Evolutionary conservation across 2,113 vertebrate species (phyloP).

Genomic region (Laterallus jamaicensis): DNA sequence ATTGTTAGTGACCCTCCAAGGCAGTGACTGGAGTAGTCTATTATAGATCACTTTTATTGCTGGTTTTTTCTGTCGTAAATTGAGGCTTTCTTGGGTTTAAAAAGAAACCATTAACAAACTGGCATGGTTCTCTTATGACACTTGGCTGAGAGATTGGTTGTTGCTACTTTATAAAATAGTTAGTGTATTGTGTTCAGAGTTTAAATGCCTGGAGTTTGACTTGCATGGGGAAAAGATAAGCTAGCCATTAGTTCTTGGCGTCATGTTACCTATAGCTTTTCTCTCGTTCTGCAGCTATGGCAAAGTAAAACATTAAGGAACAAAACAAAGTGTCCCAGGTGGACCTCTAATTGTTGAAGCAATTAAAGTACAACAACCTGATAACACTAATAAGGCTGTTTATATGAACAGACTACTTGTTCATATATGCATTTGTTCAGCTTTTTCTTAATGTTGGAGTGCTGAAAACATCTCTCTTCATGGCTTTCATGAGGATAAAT

Average conservation of each 20-base stretch:
- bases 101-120: background rate
- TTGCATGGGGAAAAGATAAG: background rate
- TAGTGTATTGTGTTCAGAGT: background rate
- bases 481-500: background rate
- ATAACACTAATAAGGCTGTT: background rate
- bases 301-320: background rate
- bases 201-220: background rate
- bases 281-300: constrained; percentile 14
- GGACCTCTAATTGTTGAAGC: constrained; percentile 17
- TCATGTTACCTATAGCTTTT: background rate
- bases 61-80: background rate
- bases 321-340: constrained; percentile 18
- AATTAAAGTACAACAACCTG: constrained; percentile 15
- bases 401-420: background rate
- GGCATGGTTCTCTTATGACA: background rate
- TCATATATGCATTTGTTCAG: background rate
- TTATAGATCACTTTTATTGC: background rate
- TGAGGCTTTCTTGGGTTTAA: background rate
- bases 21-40: background rate
- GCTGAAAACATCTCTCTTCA: background rate
- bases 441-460: background rate
- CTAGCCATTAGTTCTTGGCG: background rate
- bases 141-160: background rate
- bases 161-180: background rate
- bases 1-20: background rate